Conservation (phyloP, 1,140 invertebrate species). For the Megalonaias nervosa region DNA sequence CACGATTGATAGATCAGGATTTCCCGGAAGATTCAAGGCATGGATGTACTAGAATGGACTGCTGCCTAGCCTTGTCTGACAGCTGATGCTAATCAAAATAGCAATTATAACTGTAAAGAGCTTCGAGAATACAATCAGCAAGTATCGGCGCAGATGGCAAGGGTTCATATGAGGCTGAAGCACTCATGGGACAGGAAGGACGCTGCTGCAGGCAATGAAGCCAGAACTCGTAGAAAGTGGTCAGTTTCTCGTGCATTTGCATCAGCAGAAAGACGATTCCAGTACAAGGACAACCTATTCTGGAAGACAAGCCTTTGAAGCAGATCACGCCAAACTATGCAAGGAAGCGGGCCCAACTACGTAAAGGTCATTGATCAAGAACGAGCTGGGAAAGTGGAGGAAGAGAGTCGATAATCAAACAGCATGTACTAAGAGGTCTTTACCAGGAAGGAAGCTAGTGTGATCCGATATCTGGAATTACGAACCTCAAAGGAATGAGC, state of each 20-base stretch:
- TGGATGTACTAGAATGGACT: conserved; percentile 23
- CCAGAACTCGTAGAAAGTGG: conserved; percentile 13
- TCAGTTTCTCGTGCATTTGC: background rate
- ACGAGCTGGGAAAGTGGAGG: conserved; percentile 9
- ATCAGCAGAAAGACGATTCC: background rate
- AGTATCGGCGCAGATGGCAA: conserved; percentile 16
- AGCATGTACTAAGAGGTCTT: conserved; percentile 21
- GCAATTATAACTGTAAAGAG: background rate
- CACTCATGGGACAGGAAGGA: conserved; percentile 9
- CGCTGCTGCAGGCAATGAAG: conserved; percentile 1
- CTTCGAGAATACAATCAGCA: conserved; percentile 10
- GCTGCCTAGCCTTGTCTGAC: conserved; percentile 17
- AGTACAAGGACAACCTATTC: conserved; percentile 11
- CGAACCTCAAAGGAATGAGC: conserved; percentile 6
- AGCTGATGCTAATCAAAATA: conserved; percentile 8
- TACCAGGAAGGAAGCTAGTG: conserved; percentile 8
- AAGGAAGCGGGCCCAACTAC: conserved; percentile 12
- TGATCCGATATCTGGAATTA: conserved; percentile 15
- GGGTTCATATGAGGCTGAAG: conserved; percentile 11
- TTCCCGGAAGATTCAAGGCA: conserved; percentile 29
- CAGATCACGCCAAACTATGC: conserved; percentile 1
- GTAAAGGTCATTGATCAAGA: conserved; percentile 8
- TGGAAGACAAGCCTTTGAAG: conserved; percentile 15
- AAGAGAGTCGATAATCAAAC: conserved; percentile 8
- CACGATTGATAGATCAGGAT: conserved; percentile 1